Conservation (phyloP, 2,113 vertebrate species). For the Cyprinodon variegatus region DNA sequence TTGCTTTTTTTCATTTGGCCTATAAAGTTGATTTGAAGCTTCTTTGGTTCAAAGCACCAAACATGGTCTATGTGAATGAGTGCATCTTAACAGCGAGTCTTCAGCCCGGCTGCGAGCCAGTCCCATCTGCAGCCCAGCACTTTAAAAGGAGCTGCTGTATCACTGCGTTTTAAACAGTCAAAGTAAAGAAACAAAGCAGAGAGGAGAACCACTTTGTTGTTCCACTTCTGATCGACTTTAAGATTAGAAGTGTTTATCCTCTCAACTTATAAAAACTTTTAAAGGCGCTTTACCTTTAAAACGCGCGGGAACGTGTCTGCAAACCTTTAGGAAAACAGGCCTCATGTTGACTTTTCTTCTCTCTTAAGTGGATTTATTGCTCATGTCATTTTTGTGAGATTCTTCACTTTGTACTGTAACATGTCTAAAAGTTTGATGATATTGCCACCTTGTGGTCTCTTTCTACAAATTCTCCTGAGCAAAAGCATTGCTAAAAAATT, state of each 20-base stretch:
- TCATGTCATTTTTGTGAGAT: neutral
- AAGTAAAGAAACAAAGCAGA: constrained; percentile 59
- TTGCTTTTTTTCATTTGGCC: constrained; percentile 29
- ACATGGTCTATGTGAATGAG: constrained; percentile 52
- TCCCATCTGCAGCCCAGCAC: constrained; percentile 53
- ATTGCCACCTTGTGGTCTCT: constrained; percentile 64
- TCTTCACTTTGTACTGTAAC: neutral
- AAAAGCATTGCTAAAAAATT: constrained; percentile 1
- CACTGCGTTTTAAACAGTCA: constrained; percentile 52
- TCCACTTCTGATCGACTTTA: constrained; percentile 35
- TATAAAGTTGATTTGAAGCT: constrained; percentile 40
- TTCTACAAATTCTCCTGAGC: constrained; percentile 12
- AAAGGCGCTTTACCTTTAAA: constrained; percentile 18
- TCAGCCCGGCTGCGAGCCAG: constrained; percentile 57
- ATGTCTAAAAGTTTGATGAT: constrained; percentile 12
- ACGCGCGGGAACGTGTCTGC: constrained; percentile 12
- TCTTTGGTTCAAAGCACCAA: constrained; percentile 46
- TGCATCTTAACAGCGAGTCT: constrained; percentile 42
- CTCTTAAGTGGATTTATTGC: neutral
- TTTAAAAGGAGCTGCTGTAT: constrained; percentile 74
- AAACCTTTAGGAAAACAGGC: constrained; percentile 11
- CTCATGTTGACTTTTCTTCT: constrained; percentile 43
- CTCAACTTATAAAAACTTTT: constrained; percentile 53
- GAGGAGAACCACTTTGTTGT: constrained; percentile 24
- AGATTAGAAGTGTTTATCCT: constrained; percentile 61